Conservation (phyloP, 2,888 invertebrate species). For the Hedya salicella region DNA sequence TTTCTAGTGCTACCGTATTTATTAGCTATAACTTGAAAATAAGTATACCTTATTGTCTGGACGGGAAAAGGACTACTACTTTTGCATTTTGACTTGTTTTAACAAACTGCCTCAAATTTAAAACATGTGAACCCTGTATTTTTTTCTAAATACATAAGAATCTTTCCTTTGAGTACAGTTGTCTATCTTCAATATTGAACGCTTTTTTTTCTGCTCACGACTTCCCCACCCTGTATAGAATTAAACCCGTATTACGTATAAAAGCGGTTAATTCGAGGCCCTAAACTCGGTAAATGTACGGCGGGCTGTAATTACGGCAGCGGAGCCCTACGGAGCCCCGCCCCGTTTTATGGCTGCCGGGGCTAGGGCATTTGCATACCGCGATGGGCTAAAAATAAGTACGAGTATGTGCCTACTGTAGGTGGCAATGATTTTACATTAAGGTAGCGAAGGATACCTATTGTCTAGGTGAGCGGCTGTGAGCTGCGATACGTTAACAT, state of each 20-base stretch:
- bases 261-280: slow-evolving; percentile 15
- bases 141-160: too few relatives aligned
- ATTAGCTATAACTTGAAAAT: too few relatives aligned
- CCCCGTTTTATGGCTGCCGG: slow-evolving; percentile 20
- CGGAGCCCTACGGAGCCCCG: slow-evolving; percentile 15
- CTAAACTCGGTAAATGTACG: slow-evolving; percentile 9
- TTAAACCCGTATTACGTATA: slow-evolving; percentile 10
- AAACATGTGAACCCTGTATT: too few relatives aligned
- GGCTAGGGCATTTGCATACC: slow-evolving; percentile 25
- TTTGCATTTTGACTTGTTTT: too few relatives aligned
- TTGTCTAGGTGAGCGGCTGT: too few relatives aligned
- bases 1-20: too few relatives aligned
- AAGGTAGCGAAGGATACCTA: not conserved
- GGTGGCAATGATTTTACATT: not conserved
- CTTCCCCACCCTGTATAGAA: not conserved
- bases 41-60: too few relatives aligned
- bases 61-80: too few relatives aligned
- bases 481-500: too few relatives aligned
- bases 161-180: too few relatives aligned
- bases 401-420: slow-evolving; percentile 10
- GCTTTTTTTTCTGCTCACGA: not conserved
- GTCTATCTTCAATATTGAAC: not conserved
- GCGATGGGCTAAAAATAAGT: slow-evolving; percentile 8
- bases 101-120: too few relatives aligned
- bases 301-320: slow-evolving; percentile 16